Percentiles rank a stretch among this genome's conserved stretches.
phyloP scores from a whole-genome alignment of 1,140 invertebrate genomes.

The Pogonomyrmex barbatus region DNA sequence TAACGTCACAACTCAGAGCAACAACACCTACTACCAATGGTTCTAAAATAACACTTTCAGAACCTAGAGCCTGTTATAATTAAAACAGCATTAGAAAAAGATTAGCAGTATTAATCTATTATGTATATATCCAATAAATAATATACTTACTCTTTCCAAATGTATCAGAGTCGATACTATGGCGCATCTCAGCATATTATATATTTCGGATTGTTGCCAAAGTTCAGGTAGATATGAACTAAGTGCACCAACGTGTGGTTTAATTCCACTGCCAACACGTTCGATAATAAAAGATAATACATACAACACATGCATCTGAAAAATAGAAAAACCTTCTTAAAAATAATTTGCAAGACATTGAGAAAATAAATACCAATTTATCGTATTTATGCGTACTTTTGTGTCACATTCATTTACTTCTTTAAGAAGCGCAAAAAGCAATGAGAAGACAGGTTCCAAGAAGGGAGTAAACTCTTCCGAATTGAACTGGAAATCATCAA shows the following conservation, averaged over 20 bases:
- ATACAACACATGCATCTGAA: conserved; percentile 94
- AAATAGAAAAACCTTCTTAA: conserved; percentile 58
- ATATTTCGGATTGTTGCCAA: conserved; percentile 95
- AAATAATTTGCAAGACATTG: conserved; percentile 42
- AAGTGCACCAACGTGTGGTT: conserved; percentile 90
- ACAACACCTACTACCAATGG: conserved; percentile 92
- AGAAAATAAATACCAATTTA: conserved; percentile 33
- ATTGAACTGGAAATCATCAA: conserved; percentile 97
- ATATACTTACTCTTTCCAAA: conserved; percentile 89
- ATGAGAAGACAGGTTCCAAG: conserved; percentile 91
- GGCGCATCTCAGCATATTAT: conserved; percentile 96
- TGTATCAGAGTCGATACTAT: conserved; percentile 95
- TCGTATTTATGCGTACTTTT: conserved; percentile 88
- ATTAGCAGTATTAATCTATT: not conserved
- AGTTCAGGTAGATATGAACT: conserved; percentile 94
- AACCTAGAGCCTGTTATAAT: conserved; percentile 88
- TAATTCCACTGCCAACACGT: conserved; percentile 92
- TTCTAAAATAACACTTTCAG: conserved; percentile 87
- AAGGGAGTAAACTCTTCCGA: conserved; percentile 94
- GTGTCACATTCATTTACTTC: conserved; percentile 97
- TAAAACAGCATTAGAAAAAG: not conserved
- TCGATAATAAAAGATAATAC: conserved; percentile 96
- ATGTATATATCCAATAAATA: conserved; percentile 2
- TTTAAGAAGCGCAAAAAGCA: conserved; percentile 94
- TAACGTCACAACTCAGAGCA: conserved; percentile 92